Conservation (phyloP, 2,797 vertebrate species). For the Chaetophractus vellerosus region DNA sequence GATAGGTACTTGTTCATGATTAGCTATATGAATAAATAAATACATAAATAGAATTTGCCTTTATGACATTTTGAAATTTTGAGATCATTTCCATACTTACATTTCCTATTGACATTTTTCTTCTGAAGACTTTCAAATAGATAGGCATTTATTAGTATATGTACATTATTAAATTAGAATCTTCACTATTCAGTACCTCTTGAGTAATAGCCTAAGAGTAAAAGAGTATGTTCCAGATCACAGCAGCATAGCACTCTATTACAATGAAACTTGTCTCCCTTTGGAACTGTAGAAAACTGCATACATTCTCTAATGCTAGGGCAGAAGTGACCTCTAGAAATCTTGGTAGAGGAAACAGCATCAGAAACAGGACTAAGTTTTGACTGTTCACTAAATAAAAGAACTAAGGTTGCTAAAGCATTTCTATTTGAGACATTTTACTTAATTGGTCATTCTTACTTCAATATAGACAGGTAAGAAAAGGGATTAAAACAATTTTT, state of each 20-base stretch:
- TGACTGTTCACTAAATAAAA: conserved; percentile 41
- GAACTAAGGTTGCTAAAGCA: conserved; percentile 51
- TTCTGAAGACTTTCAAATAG: conserved; percentile 58
- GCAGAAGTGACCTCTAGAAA: background rate
- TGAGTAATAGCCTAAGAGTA: background rate
- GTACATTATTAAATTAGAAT: conserved; percentile 53
- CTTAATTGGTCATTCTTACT: conserved; percentile 20
- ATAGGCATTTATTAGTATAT: background rate
- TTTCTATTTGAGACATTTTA: conserved; percentile 18
- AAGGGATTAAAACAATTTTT: background rate
- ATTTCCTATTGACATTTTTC: conserved; percentile 34
- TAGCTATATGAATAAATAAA: conserved; percentile 62
- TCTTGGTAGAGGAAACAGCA: conserved; percentile 35
- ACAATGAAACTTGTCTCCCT: background rate
- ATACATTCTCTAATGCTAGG: background rate
- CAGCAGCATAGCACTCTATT: background rate
- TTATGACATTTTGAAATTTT: conserved; percentile 41
- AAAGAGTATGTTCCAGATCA: background rate
- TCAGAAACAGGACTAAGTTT: conserved; percentile 35
- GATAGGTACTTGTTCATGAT: background rate
- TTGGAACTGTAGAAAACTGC: background rate
- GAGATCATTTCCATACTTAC: conserved; percentile 20
- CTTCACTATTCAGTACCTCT: background rate
- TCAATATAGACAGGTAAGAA: background rate
- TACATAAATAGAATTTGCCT: conserved; percentile 9